These are phyloP conservation scores for Troglohyphantes excavatus DNA, from an alignment of 2,888 invertebrate genomes.

Conservation along the genomic window DNA sequence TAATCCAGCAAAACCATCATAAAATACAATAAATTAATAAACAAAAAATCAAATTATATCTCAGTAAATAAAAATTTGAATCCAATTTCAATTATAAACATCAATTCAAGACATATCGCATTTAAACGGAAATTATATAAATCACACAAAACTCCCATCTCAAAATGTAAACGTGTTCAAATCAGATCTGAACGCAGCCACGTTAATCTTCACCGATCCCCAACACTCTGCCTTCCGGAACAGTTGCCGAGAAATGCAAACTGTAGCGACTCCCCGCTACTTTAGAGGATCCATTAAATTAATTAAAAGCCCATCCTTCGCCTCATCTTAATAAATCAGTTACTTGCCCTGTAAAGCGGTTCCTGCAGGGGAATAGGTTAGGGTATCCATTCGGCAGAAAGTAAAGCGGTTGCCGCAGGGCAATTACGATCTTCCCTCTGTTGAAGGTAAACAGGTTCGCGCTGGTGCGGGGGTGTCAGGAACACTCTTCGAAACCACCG, in stretches of 20 bases:
- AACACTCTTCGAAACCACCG: slow-evolving; percentile 41
- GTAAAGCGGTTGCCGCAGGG: slow-evolving; percentile 51
- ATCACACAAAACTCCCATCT: too few species aligned
- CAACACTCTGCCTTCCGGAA: slow-evolving; percentile 28
- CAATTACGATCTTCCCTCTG: slow-evolving; percentile 57
- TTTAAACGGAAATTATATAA: too few species aligned
- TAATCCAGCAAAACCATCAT: too few species aligned
- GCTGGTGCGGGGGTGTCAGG: slow-evolving; percentile 33
- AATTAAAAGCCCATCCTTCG: slow-evolving; percentile 73
- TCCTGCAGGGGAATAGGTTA: slow-evolving; percentile 22
- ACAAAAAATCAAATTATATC: too few species aligned
- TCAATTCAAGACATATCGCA: too few species aligned
- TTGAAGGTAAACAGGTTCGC: slow-evolving; percentile 58
- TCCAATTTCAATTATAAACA: too few species aligned
- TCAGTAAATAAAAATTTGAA: too few species aligned
- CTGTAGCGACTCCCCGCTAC: slow-evolving; percentile 45
- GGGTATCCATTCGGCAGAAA: slow-evolving; percentile 55
- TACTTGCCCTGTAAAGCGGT: slow-evolving; percentile 56
- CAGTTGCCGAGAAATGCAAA: slow-evolving; percentile 30
- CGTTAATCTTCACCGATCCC: slow-evolving; percentile 26
- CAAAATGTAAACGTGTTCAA: too few species aligned
- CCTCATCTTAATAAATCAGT: slow-evolving; percentile 75
- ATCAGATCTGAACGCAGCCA: too few species aligned
- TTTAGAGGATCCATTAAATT: slow-evolving; percentile 76
- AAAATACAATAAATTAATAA: too few species aligned